A percentile compares a stretch with the other conserved stretches of the same genome.
phyloP scores from a whole-genome alignment of 2,888 invertebrate species.

The Alitta virens region DNA sequence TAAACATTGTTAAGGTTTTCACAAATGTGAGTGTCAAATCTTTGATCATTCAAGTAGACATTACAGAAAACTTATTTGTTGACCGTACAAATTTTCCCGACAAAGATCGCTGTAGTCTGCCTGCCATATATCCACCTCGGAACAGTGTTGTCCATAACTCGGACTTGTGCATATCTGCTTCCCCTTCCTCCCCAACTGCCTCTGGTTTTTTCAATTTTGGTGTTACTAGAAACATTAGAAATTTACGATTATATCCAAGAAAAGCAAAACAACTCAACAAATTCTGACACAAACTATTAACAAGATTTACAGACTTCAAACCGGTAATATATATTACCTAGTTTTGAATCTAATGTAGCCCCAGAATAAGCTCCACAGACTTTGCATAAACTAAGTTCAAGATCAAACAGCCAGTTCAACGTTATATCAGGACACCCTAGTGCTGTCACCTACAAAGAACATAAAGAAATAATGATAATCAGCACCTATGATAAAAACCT shows the following conservation, averaged over 20 bases:
- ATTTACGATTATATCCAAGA: no score
- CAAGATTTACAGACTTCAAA: no score
- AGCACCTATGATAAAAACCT: no score
- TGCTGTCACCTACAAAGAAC: constrained; percentile 52
- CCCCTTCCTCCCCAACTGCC: constrained; percentile 17
- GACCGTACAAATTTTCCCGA: constrained; percentile 47
- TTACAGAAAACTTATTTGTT: no score
- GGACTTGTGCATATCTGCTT: constrained; percentile 44
- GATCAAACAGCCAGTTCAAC: constrained; percentile 51
- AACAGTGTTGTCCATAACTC: constrained; percentile 55
- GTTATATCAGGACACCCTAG: constrained; percentile 50
- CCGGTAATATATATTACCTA: background rate
- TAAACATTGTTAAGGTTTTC: no score
- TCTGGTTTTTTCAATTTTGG: no score
- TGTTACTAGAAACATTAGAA: no score
- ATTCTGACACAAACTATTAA: no score
- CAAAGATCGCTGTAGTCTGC: constrained; percentile 48
- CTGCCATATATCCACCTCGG: constrained; percentile 48
- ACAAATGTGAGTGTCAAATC: no score
- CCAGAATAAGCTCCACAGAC: constrained; percentile 51
- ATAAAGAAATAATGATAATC: no score
- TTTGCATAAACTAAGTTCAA: constrained; percentile 47
- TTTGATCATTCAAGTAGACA: no score
- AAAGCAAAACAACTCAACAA: no score
- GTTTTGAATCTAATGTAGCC: constrained; percentile 34